phyloP scores from a whole-genome alignment of 1,140 invertebrate genomes.

The Zaprionus camerounensis region DNA sequence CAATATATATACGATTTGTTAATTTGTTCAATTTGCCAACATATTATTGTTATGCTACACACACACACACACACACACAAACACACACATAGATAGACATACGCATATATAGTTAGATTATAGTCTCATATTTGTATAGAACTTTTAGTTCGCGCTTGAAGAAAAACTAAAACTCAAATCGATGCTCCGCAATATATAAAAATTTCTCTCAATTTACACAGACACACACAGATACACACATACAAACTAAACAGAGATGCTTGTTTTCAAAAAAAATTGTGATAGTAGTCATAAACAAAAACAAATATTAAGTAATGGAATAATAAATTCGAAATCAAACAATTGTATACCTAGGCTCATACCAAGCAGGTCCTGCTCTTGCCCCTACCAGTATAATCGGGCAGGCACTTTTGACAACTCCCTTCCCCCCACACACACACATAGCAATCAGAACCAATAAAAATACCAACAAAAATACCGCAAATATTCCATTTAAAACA shows the following conservation, averaged over 20 bases:
- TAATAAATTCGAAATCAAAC: slow-evolving; percentile 34
- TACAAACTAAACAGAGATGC: slow-evolving; percentile 46
- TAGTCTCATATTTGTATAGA: slow-evolving; percentile 34
- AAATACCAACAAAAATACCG: slow-evolving; percentile 32
- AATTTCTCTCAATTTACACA: slow-evolving; percentile 44
- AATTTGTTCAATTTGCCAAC: slow-evolving; percentile 43
- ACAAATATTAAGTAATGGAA: slow-evolving; percentile 70
- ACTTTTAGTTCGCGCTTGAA: slow-evolving; percentile 40
- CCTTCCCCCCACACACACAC: neutral
- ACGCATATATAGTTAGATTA: slow-evolving; percentile 6
- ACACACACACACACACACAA: neutral
- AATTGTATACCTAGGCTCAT: slow-evolving; percentile 61
- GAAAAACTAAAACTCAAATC: slow-evolving; percentile 12
- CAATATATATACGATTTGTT: slow-evolving; percentile 49
- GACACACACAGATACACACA: slow-evolving; percentile 10
- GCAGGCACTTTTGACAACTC: slow-evolving; percentile 26
- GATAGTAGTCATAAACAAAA: slow-evolving; percentile 79
- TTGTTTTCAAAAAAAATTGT: slow-evolving; percentile 81
- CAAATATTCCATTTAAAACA: slow-evolving; percentile 41
- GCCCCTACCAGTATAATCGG: neutral
- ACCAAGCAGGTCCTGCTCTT: neutral
- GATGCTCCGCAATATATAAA: slow-evolving; percentile 50
- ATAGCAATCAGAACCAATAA: slow-evolving; percentile 54
- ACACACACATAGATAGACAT: slow-evolving; percentile 7
- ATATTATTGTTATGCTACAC: slow-evolving; percentile 60